These are phyloP conservation scores for Natator depressus DNA, from an alignment of 2,113 vertebrate species.

Conservation along the genomic window DNA sequence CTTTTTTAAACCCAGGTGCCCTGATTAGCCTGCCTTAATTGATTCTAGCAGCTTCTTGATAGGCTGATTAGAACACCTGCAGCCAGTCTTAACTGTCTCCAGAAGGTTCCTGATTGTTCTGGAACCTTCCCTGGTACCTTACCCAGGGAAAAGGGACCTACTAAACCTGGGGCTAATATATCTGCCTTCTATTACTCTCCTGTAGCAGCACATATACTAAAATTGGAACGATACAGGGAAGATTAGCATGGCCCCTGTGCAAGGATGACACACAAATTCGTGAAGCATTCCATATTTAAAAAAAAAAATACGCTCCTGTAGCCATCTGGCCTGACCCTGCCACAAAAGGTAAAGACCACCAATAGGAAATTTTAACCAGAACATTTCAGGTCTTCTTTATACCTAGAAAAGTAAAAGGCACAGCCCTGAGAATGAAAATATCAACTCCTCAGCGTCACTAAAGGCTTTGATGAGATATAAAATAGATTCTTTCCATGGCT, in stretches of 20 bases:
- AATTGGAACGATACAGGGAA: conserved; percentile 72
- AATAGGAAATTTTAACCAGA: background rate
- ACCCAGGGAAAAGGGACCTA: too few species aligned
- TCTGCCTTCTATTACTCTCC: too few species aligned
- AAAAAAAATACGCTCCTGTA: too few species aligned
- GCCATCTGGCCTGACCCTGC: too few species aligned
- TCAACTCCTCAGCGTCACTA: background rate
- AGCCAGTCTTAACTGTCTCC: too few species aligned
- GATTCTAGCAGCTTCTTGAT: too few species aligned
- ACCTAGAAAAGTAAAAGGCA: conserved; percentile 2
- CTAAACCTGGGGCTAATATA: too few species aligned
- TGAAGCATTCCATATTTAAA: conserved; percentile 38
- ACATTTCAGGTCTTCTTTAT: background rate
- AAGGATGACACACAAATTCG: conserved; percentile 67
- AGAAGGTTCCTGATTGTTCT: too few species aligned
- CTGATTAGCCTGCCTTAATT: too few species aligned
- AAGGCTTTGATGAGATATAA: background rate
- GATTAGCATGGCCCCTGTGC: conserved; percentile 64
- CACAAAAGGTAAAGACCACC: conserved; percentile 1
- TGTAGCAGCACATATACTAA: conserved; percentile 21
- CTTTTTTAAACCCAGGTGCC: too few species aligned
- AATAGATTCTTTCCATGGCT: background rate
- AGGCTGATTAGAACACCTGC: too few species aligned
- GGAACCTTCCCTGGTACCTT: too few species aligned
- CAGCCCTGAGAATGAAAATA: background rate